These are phyloP conservation scores for Myotis pilosus DNA, from an alignment of 2,797 vertebrate genomes.

Conservation along the genomic window DNA sequence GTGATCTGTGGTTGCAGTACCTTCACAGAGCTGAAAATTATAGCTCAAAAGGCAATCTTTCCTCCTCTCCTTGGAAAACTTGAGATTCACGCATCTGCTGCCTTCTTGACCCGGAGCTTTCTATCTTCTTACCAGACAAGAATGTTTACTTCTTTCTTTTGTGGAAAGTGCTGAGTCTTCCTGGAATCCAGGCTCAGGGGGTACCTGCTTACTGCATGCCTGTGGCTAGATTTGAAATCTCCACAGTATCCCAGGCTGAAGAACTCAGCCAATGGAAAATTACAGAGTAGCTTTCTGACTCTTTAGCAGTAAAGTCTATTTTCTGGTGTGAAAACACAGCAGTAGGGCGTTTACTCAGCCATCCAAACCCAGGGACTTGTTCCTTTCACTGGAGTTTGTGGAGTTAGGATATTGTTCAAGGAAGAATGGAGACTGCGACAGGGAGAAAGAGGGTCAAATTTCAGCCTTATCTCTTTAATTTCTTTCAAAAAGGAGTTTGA, in stretches of 20 bases:
- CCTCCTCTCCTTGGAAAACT: slow-evolving; percentile 56
- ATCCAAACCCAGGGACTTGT: neutral
- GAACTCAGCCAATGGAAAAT: slow-evolving; percentile 56
- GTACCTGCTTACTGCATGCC: neutral
- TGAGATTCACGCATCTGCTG: slow-evolving; percentile 54
- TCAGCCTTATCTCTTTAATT: neutral
- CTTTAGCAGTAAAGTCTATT: slow-evolving; percentile 19
- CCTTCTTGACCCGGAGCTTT: slow-evolving; percentile 66
- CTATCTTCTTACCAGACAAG: slow-evolving; percentile 55
- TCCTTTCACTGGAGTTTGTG: neutral
- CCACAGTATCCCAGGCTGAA: neutral
- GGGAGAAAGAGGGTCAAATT: neutral
- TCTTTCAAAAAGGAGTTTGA: neutral
- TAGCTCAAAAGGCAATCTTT: slow-evolving; percentile 67
- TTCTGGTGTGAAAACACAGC: slow-evolving; percentile 43
- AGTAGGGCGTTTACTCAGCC: neutral
- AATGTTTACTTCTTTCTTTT: slow-evolving; percentile 40
- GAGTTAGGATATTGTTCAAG: neutral
- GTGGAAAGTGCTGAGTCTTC: slow-evolving; percentile 13
- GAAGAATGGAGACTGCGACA: neutral
- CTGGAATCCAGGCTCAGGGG: neutral
- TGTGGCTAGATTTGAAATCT: slow-evolving; percentile 25
- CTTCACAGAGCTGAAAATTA: slow-evolving; percentile 73
- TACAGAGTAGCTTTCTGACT: slow-evolving; percentile 5
- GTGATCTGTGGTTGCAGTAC: slow-evolving; percentile 72